Evolutionary conservation across 2,797 vertebrate species (phyloP).

Genomic region (Coreius guichenoti): DNA sequence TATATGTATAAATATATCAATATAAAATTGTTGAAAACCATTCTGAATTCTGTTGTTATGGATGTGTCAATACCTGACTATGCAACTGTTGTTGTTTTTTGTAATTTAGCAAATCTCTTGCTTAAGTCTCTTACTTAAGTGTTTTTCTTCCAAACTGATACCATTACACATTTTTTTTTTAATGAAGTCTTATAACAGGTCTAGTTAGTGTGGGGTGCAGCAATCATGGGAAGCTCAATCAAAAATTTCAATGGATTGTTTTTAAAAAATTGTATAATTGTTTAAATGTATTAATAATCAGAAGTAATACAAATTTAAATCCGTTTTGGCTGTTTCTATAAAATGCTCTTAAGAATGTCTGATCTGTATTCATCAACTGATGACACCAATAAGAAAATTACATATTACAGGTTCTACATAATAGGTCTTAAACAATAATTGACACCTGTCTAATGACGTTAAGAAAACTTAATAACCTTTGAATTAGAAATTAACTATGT

Average conservation of each 20-base stretch:
- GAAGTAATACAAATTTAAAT: neutral
- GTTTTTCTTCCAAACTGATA: neutral
- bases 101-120: neutral
- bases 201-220: neutral
- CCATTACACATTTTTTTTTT: neutral
- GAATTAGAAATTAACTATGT: neutral
- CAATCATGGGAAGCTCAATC: neutral
- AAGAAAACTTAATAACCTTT: neutral
- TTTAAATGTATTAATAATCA: neutral
- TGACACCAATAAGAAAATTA: neutral
- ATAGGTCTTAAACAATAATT: neutral
- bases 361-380: neutral
- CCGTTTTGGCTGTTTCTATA: too few relatives aligned
- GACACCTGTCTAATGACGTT: neutral
- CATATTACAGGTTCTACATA: neutral
- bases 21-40: conserved; percentile 50
- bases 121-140: too few relatives aligned
- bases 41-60: conserved; percentile 21
- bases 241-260: too few relatives aligned
- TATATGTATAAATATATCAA: conserved; percentile 57
- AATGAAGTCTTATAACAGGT: neutral
- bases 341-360: too few relatives aligned
- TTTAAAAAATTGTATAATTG: neutral
- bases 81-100: neutral
- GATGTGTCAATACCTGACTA: neutral